Evolutionary conservation across 2,797 vertebrate species (phyloP), one percentile per base, ranked within the genome.

Genomic region (Microchirus variegatus): DNA sequence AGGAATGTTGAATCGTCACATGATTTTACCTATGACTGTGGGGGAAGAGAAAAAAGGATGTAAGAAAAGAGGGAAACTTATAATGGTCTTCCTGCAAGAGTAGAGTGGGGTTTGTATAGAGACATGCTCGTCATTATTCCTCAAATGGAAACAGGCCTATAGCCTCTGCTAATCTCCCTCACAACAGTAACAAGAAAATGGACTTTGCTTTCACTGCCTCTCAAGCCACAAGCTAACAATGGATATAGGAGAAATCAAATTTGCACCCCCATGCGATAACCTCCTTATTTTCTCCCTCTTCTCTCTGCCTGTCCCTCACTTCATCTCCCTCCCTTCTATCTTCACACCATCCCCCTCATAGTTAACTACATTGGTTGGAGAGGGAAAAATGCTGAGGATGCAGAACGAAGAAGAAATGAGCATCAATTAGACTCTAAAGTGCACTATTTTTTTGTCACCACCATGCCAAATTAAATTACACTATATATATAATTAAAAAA

Each of bases 401-500:
- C 87, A 90, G 69, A 67, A 77, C 69, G 53, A 63, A 40, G 41
- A 67, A 83, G 73, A 83, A 85, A 85, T 65, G 77, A 62, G 79
- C 85, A 85, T 90, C 87, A 91, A 87, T 91, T 92, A 91, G 84
- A 81, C 55, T 90, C 75, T 77, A 87, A 90, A 92, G 87, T 91
- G 88, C 89, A 90, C 87, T 89, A 87, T 78, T 71, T 71, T 78
- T 77, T 70, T 77, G 56, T 58, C 65, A 53, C 79, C 35, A 63
- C 55, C 59, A 81, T 87, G 79, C 86, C 82, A 90, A 93, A 93
- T 91, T 88, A 88, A 91, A 92, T 93, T 90, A 91, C 75, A 47
- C 82, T 85, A 88, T 92, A 86, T 92, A 86, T 88, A 91, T 88
- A 67, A 52, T 43, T 46, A 45, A 42, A 77, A 84, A 78, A 67